Evolutionary conservation across 2,113 vertebrate genomes (phyloP), one percentile per base, ranked within the genome.

Genomic region (Amphiprion percula): DNA sequence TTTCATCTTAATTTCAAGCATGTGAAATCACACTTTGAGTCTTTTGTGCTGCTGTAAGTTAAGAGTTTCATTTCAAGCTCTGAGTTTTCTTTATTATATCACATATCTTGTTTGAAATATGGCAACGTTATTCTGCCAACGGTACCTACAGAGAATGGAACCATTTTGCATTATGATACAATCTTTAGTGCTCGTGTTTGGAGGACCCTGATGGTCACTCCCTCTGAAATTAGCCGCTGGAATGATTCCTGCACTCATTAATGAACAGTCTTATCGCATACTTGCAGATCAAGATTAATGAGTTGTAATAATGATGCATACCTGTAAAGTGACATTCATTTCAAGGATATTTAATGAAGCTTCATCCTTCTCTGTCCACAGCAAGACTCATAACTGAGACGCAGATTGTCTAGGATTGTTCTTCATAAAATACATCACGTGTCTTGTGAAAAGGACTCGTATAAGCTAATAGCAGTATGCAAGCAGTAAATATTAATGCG

Each of bases 241-340:
- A 83, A 75, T 86, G 30, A 88, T 89, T 90, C 74, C 84, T 54
- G 46, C 58, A 24, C 65, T 87, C 61, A 77, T 89, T 90, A 89
- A 88, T 88, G 87, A 91, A 69, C 59, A 82, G 84, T 64, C 87
- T 89, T 91, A 90, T 92, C 86, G 10, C 79, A 24, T 60, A 80
- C 83, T 79, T 78, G 41, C 71, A 79, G 81, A 93, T 91, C 77
- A 88, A 93, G 91, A 95, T 95, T 90, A 94, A 94, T 94, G 93
- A 83, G 74, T 85, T 91, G 81, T 83, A 90, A 89, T 93, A 93
- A 91, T 80, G 74, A 91, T 80, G 79, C 73, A 65, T 83, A 87
- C 82, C 88, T 91, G 72, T 85, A 78, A 82, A 77, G 71, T 88
- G 87, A 87, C 83, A 85, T 74, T 86, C 75, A 69, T 78, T 79